phyloP scores from a whole-genome alignment of 2,797 vertebrate genomes.

The Leptoclinus maculatus region DNA sequence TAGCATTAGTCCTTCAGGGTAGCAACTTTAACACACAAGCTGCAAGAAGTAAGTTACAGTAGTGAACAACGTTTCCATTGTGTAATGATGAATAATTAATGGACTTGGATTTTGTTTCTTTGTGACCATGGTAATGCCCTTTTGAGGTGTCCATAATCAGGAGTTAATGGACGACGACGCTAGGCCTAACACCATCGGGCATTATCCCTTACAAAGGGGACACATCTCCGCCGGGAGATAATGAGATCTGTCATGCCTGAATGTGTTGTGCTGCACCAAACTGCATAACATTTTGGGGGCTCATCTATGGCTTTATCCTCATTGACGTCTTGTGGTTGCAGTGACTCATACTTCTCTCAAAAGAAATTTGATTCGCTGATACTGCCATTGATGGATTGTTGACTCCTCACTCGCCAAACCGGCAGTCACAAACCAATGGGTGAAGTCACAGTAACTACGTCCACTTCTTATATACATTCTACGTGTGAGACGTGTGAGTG shows the following conservation, averaged over 20 bases:
- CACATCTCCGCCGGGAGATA: not conserved
- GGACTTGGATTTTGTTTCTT: not conserved
- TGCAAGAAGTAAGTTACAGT: not conserved
- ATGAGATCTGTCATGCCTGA: not conserved
- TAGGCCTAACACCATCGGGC: not conserved
- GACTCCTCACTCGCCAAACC: not conserved
- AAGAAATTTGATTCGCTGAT: no score
- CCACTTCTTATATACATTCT: no score
- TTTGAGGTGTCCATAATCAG: not conserved
- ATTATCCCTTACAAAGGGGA: not conserved
- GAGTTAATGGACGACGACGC: not conserved
- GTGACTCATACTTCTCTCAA: no score
- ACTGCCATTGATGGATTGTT: no score
- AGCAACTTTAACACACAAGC: not conserved
- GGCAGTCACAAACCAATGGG: no score
- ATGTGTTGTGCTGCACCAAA: no score
- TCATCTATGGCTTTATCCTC: not conserved
- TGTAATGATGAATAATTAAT: not conserved
- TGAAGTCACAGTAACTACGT: no score
- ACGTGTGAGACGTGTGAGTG: no score
- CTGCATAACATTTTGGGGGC: not conserved
- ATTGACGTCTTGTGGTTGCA: no score
- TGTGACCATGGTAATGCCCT: not conserved
- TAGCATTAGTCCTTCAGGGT: not conserved
- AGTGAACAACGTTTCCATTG: not conserved